A percentile compares a stretch with the other conserved stretches of the same genome.
These are phyloP conservation scores for Oostethus manadensis DNA, from an alignment of 2,113 vertebrate species.

Conservation along the genomic window DNA sequence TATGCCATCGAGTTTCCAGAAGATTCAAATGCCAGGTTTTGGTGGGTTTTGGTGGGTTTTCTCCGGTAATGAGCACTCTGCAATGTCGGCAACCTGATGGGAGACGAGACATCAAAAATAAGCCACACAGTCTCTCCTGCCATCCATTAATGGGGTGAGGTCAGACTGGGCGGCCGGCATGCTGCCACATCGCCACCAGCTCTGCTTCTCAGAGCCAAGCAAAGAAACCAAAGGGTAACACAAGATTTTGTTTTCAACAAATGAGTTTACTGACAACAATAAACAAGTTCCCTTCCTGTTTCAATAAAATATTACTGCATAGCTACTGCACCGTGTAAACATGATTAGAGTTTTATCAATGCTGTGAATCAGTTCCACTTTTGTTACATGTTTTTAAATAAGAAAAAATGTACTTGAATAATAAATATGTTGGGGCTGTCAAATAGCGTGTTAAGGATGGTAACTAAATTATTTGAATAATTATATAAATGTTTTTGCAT, in stretches of 20 bases:
- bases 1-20: no score
- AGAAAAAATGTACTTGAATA: no score
- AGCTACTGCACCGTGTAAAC: not conserved
- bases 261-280: not conserved
- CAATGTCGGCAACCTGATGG: slow-evolving; percentile 48
- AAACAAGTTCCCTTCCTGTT: not conserved
- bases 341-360: not conserved
- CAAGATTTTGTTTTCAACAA: slow-evolving; percentile 15
- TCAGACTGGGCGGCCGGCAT: slow-evolving; percentile 36
- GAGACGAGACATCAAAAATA: slow-evolving; percentile 53
- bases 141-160: slow-evolving; percentile 51
- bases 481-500: no score
- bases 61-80: slow-evolving; percentile 40
- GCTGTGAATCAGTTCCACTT: not conserved
- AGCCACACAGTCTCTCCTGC: slow-evolving; percentile 42
- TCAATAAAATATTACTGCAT: not conserved
- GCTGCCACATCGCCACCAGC: no score
- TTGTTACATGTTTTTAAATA: no score
- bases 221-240: slow-evolving; percentile 15
- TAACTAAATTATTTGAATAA: no score
- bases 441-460: no score
- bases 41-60: not conserved
- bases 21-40: no score
- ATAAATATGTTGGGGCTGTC: no score
- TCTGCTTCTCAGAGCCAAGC: slow-evolving; percentile 27